These are phyloP conservation scores for Lycaon pictus DNA, from an alignment of 2,113 vertebrate genomes.

Conservation along the genomic window DNA sequence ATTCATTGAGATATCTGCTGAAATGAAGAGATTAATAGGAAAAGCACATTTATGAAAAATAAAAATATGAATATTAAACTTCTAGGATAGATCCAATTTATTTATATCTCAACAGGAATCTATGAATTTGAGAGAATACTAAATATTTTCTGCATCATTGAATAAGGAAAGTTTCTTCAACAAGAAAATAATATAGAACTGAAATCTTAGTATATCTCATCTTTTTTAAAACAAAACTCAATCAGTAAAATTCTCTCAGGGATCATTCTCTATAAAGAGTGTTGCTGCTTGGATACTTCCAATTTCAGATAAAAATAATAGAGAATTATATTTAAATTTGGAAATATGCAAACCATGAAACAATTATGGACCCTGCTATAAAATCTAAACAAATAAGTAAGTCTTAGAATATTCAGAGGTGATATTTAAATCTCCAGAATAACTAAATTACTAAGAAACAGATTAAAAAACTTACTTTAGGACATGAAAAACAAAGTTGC, in stretches of 20 bases:
- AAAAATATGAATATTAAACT: conserved; percentile 32
- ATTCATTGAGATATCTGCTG: background rate
- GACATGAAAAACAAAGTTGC: background rate
- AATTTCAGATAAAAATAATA: conserved; percentile 64
- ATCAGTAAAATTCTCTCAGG: conserved; percentile 44
- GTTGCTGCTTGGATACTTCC: conserved; percentile 59
- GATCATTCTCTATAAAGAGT: conserved; percentile 55
- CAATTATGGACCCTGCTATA: background rate
- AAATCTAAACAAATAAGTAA: background rate
- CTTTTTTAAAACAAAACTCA: conserved; percentile 59
- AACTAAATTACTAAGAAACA: background rate
- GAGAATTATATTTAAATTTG: conserved; percentile 46
- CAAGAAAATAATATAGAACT: conserved; percentile 54
- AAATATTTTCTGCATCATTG: conserved; percentile 64
- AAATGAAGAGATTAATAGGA: conserved; percentile 44
- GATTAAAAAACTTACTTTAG: background rate
- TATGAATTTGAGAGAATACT: conserved; percentile 58
- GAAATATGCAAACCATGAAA: conserved; percentile 21
- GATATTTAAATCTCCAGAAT: background rate
- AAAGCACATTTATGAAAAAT: conserved; percentile 5
- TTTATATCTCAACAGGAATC: conserved; percentile 54
- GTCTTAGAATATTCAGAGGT: background rate
- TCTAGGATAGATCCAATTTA: conserved; percentile 53
- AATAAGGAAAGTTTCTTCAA: conserved; percentile 57
- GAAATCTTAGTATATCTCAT: conserved; percentile 42